Evolutionary conservation across 2,888 invertebrate genomes (phyloP).

Genomic region (Conchocele bisecta): DNA sequence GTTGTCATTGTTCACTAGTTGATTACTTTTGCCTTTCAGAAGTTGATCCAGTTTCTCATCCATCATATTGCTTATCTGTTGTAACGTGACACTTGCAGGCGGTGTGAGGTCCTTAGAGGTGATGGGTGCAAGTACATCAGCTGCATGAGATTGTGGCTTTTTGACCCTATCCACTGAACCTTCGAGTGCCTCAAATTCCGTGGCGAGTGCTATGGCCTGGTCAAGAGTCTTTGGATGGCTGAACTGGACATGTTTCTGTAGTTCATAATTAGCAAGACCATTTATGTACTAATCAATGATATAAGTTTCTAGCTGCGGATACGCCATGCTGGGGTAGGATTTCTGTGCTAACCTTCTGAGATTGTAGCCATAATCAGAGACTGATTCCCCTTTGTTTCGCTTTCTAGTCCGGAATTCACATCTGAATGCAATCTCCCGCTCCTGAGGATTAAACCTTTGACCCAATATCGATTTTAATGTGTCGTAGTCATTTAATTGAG

Average conservation of each 20-base stretch:
- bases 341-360: constrained; percentile 21
- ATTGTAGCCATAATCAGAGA: constrained; percentile 11
- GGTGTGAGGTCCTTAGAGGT: too few species aligned
- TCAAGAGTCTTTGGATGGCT: constrained; percentile 18
- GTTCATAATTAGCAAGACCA: constrained; percentile 17
- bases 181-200: constrained; percentile 25
- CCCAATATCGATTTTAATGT: neutral
- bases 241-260: constrained; percentile 33
- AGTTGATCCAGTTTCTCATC: too few species aligned
- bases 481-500: neutral
- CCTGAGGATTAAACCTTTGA: neutral
- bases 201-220: constrained; percentile 11
- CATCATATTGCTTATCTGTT: too few species aligned
- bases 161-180: neutral
- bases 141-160: too few species aligned
- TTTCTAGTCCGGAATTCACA: neutral
- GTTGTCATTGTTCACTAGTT: too few species aligned
- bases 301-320: neutral
- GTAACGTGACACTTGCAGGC: too few species aligned
- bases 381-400: neutral
- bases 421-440: neutral
- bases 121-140: too few species aligned
- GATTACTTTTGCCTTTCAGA: too few species aligned
- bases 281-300: constrained; percentile 30
- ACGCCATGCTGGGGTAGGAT: constrained; percentile 19